phyloP scores from a whole-genome alignment of 2,797 vertebrate genomes.

The Sebastes hopkinsi region DNA sequence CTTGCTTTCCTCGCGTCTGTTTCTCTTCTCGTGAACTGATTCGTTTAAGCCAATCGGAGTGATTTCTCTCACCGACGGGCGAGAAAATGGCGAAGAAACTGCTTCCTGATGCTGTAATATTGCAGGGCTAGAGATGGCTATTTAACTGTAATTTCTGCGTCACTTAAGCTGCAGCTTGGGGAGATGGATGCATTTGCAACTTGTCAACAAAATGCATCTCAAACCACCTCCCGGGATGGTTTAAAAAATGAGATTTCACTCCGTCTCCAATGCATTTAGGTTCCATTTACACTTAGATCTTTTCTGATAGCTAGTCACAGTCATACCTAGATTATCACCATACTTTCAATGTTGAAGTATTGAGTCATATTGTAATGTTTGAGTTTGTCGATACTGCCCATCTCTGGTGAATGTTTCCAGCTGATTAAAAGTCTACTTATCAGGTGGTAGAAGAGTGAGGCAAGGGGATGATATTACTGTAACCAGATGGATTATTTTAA shows the following conservation, averaged over 20 bases:
- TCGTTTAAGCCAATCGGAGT: too few relatives aligned
- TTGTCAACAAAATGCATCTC: not conserved
- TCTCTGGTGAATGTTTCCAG: not conserved
- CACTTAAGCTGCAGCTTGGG: not conserved
- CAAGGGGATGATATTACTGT: not conserved
- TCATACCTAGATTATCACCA: not conserved
- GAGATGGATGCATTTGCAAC: not conserved
- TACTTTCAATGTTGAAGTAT: not conserved
- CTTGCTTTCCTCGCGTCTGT: too few relatives aligned
- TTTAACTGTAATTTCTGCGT: not conserved
- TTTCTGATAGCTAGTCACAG: not conserved
- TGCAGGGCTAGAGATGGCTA: not conserved
- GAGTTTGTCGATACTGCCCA: not conserved
- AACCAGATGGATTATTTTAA: not conserved
- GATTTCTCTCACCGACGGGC: too few relatives aligned
- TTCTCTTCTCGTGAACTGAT: too few relatives aligned
- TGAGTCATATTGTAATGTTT: not conserved
- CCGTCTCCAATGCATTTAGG: not conserved
- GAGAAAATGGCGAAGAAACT: not conserved
- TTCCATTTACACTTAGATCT: not conserved
- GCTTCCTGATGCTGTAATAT: not conserved
- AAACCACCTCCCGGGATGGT: not conserved
- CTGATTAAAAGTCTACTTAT: not conserved
- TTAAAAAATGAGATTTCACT: not conserved
- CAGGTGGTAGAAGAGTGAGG: not conserved